A percentile compares a stretch with the other conserved stretches of the same genome.
phyloP scores from a whole-genome alignment of 2,888 invertebrate genomes.

The Micoletzkya japonica region DNA sequence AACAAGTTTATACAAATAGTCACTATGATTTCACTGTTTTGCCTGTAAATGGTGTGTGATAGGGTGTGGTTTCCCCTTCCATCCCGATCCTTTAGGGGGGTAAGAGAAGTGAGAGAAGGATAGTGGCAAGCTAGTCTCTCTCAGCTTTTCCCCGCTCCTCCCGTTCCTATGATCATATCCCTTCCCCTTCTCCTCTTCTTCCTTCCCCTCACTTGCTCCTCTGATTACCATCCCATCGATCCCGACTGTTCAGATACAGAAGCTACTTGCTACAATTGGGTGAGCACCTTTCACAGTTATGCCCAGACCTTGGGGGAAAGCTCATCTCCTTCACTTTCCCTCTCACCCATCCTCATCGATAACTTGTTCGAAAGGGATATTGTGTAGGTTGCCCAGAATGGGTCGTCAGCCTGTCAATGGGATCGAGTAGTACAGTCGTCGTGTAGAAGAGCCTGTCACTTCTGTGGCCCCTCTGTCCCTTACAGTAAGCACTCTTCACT shows the following conservation, averaged over 20 bases:
- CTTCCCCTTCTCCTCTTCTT: neutral
- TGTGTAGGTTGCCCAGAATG: conserved; percentile 11
- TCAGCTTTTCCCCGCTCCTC: too few species aligned
- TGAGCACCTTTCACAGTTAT: neutral
- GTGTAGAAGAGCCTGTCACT: conserved; percentile 46
- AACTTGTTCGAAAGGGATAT: neutral
- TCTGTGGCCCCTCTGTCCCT: conserved; percentile 51
- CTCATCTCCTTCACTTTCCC: neutral
- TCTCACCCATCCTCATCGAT: neutral
- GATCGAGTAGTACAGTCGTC: too few species aligned
- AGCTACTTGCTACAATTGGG: conserved; percentile 18
- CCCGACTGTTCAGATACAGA: conserved; percentile 19
- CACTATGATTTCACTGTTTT: too few species aligned
- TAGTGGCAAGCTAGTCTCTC: too few species aligned
- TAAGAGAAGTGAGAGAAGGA: too few species aligned
- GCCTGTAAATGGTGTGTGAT: too few species aligned
- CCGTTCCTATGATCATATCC: too few species aligned
- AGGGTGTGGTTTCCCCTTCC: too few species aligned
- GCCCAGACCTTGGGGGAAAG: neutral
- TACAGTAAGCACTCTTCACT: too few species aligned
- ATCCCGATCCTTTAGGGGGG: too few species aligned
- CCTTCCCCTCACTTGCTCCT: neutral
- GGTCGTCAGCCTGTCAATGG: conserved; percentile 24
- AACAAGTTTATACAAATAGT: too few species aligned
- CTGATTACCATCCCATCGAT: neutral